phyloP scores from a whole-genome alignment of 92 coral and sea anemone species.

The Anthopleura xanthogrammica region DNA sequence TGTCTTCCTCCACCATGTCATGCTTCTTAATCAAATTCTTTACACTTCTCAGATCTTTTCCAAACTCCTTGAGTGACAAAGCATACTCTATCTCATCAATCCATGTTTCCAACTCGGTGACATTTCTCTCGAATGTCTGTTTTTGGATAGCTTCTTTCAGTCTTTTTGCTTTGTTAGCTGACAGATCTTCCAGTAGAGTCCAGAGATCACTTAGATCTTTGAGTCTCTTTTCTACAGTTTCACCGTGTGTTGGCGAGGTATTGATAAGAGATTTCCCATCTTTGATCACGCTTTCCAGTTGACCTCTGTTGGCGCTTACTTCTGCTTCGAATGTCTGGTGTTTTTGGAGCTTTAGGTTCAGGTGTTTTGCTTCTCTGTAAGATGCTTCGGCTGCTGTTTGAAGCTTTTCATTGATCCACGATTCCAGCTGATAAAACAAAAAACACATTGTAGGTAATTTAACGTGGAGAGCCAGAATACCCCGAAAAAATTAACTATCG shows the following conservation, averaged over 20 bases:
- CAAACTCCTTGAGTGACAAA: slow-evolving; percentile 76
- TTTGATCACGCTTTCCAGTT: slow-evolving; percentile 71
- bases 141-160: slow-evolving; percentile 88
- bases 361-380: slow-evolving; percentile 85
- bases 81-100: slow-evolving; percentile 60
- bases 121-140: slow-evolving; percentile 81
- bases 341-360: slow-evolving; percentile 81
- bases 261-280: slow-evolving; percentile 49
- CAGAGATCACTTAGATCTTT: slow-evolving; percentile 84
- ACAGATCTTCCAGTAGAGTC: slow-evolving; percentile 74
- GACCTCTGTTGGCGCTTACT: slow-evolving; percentile 76
- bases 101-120: slow-evolving; percentile 89
- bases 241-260: slow-evolving; percentile 58
- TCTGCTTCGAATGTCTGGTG: slow-evolving; percentile 96
- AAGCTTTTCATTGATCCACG: slow-evolving; percentile 88
- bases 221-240: slow-evolving; percentile 69
- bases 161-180: slow-evolving; percentile 74
- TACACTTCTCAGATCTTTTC: slow-evolving; percentile 74
- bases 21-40: slow-evolving; percentile 77
- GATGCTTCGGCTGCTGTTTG: slow-evolving; percentile 93
- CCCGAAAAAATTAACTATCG: too few species aligned
- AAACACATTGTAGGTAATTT: not conserved
- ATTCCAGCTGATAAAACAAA: slow-evolving; percentile 57
- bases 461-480: too few species aligned
- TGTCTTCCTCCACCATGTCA: slow-evolving; percentile 68